phyloP scores from a whole-genome alignment of 2,113 vertebrate genomes.

The Stigmatopora argus region DNA sequence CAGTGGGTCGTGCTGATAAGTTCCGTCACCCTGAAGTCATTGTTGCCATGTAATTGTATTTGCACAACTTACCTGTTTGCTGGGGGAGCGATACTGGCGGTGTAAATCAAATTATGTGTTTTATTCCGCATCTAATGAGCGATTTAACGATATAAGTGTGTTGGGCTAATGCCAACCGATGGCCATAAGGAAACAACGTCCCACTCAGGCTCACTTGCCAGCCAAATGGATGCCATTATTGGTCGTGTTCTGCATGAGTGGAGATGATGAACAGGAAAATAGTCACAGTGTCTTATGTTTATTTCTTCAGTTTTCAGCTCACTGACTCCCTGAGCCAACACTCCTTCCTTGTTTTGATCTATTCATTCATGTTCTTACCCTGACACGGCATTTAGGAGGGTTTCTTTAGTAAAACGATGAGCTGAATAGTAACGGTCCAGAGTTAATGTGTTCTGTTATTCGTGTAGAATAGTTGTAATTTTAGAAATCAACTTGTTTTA shows the following conservation, averaged over 20 bases:
- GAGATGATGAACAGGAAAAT: constrained; percentile 58
- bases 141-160: constrained; percentile 69
- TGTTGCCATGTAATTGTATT: constrained; percentile 58
- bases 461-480: background rate
- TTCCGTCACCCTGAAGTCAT: constrained; percentile 48
- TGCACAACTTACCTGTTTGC: constrained; percentile 60
- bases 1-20: constrained; percentile 31
- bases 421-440: background rate
- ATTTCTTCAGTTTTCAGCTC: constrained; percentile 12
- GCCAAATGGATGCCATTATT: constrained; percentile 73
- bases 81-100: constrained; percentile 36
- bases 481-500: background rate
- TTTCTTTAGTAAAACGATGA: background rate
- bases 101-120: constrained; percentile 56
- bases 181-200: constrained; percentile 68
- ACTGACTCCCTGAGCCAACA: background rate
- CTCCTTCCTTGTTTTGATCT: background rate
- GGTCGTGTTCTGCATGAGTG: constrained; percentile 63
- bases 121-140: constrained; percentile 60
- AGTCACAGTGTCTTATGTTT: constrained; percentile 57
- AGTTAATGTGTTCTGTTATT: background rate
- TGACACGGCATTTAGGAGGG: constrained; percentile 4
- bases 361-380: background rate
- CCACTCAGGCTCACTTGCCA: constrained; percentile 54
- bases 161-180: constrained; percentile 62